These are phyloP conservation scores for Galagoides demidoff DNA, from an alignment of 2,797 vertebrate species.

Conservation along the genomic window DNA sequence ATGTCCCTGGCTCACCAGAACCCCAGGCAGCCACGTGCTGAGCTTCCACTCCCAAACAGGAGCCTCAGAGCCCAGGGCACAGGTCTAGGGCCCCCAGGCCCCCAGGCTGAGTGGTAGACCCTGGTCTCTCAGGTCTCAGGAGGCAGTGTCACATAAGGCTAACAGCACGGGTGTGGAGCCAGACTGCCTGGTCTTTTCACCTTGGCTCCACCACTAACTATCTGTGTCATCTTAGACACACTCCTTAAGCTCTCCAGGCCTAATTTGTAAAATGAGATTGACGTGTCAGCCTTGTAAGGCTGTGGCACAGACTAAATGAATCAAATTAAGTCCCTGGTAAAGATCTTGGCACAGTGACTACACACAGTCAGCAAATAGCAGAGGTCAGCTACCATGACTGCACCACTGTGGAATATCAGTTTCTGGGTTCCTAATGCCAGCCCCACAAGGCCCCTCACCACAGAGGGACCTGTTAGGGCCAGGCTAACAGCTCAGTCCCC, in stretches of 20 bases:
- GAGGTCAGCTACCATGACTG: background rate
- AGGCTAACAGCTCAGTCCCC: background rate
- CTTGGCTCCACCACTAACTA: background rate
- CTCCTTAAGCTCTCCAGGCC: background rate
- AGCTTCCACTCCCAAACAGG: background rate
- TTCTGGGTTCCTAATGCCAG: background rate
- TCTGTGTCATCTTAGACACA: background rate
- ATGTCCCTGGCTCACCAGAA: background rate
- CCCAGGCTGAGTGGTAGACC: fast-evolving
- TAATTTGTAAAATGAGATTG: fast-evolving
- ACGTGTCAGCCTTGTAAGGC: fast-evolving
- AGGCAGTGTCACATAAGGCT: background rate
- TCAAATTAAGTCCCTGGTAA: background rate
- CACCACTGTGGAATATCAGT: fast-evolving
- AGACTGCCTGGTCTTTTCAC: background rate
- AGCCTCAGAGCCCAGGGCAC: background rate
- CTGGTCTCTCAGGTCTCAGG: background rate
- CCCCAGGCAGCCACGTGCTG: background rate
- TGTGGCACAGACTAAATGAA: fast-evolving
- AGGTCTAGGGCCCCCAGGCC: background rate
- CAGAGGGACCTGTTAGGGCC: background rate
- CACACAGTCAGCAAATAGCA: fast-evolving
- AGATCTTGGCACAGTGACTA: fast-evolving
- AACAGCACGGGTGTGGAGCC: fast-evolving
- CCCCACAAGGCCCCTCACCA: fast-evolving